These are phyloP conservation scores for Diorhabda carinulata DNA, from an alignment of 1,140 invertebrate species.

Conservation along the genomic window DNA sequence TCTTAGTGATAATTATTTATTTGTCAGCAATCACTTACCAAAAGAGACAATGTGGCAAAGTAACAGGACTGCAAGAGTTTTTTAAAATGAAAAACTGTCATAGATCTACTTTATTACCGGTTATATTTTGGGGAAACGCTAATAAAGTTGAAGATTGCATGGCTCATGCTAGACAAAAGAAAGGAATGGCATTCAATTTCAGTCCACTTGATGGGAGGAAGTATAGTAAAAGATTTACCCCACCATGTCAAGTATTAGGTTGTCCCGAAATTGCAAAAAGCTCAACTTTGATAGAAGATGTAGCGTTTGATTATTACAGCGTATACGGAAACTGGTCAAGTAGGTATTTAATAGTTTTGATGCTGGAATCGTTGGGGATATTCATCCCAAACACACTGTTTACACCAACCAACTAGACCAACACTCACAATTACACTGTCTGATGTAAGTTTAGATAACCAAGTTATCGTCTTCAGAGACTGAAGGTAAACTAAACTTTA, in stretches of 20 bases:
- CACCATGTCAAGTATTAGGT: conserved; percentile 51
- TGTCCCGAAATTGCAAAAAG: conserved; percentile 57
- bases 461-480: no score
- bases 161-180: conserved; percentile 54
- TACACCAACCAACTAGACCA: no score
- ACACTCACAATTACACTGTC: no score
- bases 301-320: conserved; percentile 59
- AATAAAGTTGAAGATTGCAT: conserved; percentile 48
- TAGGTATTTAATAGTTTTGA: conserved; percentile 42
- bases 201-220: conserved; percentile 45
- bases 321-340: conserved; percentile 52
- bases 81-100: conserved; percentile 35
- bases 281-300: conserved; percentile 50
- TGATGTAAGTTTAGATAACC: no score
- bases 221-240: conserved; percentile 10
- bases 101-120: conserved; percentile 23
- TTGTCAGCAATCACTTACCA: background rate
- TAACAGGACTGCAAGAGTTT: conserved; percentile 19
- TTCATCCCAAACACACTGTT: no score
- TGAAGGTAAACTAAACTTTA: no score
- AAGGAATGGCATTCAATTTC: conserved; percentile 62
- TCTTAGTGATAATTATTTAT: background rate
- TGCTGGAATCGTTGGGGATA: no score
- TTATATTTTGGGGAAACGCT: conserved; percentile 26
- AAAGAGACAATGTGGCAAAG: background rate